Conservation (phyloP, 1,140 invertebrate species). For the Sitobion miscanthi region DNA sequence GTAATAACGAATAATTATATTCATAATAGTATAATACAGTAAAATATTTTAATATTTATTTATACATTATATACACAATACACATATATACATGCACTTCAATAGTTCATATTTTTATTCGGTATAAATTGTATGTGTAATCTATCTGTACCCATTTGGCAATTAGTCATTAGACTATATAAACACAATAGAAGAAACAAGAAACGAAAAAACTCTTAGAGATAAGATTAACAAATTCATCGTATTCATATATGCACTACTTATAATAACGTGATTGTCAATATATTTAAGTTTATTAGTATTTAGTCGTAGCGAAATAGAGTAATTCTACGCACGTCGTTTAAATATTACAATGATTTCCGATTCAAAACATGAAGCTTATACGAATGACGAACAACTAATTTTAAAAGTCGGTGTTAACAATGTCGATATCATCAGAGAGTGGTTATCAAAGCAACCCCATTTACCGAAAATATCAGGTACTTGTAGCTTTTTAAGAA, state of each 20-base stretch:
- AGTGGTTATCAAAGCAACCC: constrained; percentile 32
- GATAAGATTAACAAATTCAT: constrained; percentile 29
- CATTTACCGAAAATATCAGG: constrained; percentile 49
- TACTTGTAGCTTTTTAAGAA: neutral
- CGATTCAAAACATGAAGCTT: neutral
- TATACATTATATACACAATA: neutral
- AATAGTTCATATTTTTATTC: neutral
- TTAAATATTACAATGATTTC: neutral
- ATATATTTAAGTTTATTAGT: neutral
- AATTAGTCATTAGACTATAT: neutral
- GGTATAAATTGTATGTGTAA: constrained; percentile 59
- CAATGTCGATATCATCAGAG: constrained; percentile 28
- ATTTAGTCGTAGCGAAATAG: neutral
- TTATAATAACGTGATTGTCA: neutral
- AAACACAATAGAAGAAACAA: neutral
- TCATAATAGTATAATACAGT: too few species aligned
- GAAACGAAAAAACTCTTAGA: constrained; percentile 7
- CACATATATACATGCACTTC: neutral
- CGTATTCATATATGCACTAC: too few species aligned
- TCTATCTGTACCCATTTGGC: neutral
- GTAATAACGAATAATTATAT: neutral
- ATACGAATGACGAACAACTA: neutral
- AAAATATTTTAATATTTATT: neutral
- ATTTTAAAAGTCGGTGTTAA: neutral
- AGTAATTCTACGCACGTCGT: neutral